Percentiles rank a stretch among this genome's conserved stretches.
phyloP scores from a whole-genome alignment of 2,797 vertebrate species.

The Natrix natrix region DNA sequence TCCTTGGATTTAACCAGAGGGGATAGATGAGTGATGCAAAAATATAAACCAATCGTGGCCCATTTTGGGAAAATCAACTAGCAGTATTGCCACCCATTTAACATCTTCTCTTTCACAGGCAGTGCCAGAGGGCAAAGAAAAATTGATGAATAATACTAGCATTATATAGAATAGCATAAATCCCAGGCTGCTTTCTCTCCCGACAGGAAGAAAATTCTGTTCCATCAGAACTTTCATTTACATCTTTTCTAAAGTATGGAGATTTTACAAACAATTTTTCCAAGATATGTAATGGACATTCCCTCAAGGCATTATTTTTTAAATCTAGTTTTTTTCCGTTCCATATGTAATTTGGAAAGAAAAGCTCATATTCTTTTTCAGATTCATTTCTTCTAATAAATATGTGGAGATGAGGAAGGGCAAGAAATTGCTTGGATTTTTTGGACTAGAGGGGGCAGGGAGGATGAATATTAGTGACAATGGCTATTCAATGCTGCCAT shows the following conservation, averaged over 20 bases:
- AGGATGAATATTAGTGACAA: background rate
- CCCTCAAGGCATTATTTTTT: background rate
- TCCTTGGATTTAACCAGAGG: constrained; percentile 22
- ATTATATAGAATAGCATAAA: background rate
- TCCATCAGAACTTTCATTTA: background rate
- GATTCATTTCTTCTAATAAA: background rate
- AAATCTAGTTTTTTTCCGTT: background rate
- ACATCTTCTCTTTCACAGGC: background rate
- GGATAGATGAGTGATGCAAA: constrained; percentile 37
- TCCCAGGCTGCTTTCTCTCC: background rate
- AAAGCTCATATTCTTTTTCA: background rate
- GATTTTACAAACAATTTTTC: background rate
- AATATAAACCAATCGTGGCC: constrained; percentile 2
- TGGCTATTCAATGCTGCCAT: background rate
- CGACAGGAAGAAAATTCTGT: background rate
- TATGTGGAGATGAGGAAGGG: too few relatives aligned
- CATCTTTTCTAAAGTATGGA: background rate
- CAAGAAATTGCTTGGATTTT: background rate
- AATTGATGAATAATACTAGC: background rate
- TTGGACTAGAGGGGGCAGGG: background rate
- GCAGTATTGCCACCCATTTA: background rate
- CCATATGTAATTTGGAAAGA: background rate
- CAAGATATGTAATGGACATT: background rate
- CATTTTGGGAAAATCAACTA: background rate
- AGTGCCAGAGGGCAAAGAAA: background rate